These are phyloP conservation scores for Dioctria rufipes DNA, from an alignment of 2,888 invertebrate species.

Conservation along the genomic window DNA sequence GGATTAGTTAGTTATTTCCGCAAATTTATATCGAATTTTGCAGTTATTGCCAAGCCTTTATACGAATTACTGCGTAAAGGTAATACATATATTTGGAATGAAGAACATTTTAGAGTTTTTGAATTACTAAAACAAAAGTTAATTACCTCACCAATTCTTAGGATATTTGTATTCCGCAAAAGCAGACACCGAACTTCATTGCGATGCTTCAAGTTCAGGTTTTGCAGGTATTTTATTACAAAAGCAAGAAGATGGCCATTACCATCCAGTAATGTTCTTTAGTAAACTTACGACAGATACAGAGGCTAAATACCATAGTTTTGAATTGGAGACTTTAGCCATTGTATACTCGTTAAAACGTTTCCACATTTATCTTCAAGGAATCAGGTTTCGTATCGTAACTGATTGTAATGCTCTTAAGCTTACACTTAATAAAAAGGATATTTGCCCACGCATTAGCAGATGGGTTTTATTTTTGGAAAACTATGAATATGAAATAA, in stretches of 20 bases:
- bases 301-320: too few relatives aligned
- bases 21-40: neutral
- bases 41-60: neutral
- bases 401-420: neutral
- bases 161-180: neutral
- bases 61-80: neutral
- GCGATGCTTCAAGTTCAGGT: neutral
- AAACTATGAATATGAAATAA: neutral
- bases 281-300: neutral
- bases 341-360: neutral
- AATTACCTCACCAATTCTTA: neutral
- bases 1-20: neutral
- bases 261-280: neutral
- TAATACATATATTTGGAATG: neutral
- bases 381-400: neutral
- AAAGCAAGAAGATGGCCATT: neutral
- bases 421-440: neutral
- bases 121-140: neutral
- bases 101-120: neutral
- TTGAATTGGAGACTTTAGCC: neutral
- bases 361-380: neutral
- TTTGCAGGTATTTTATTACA: neutral
- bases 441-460: neutral
- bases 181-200: conserved; percentile 6
- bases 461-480: neutral